Base-by-base conservation (phyloP, 2,888 invertebrate genomes). In the Arctia plantaginis region DNA sequence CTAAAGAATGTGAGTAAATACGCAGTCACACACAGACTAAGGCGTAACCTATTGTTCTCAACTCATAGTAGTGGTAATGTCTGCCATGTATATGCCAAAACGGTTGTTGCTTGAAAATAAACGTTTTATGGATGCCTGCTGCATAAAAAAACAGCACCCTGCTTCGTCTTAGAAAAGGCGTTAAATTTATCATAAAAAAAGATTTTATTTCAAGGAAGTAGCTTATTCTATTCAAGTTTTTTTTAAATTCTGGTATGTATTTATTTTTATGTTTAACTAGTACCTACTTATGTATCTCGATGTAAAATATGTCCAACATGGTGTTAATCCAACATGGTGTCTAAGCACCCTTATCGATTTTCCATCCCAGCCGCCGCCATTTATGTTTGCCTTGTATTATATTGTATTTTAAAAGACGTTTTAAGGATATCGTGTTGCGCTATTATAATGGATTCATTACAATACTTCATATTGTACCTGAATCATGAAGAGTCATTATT, bases 1-100 rank as follows among this genome's bases (percentile, higher is more conserved):
- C 66, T 68, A 75, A 23, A 72, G 44, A 6, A 41, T 67, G 65
- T 47, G 66, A 67, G 62, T 72, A 51, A 23, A 51, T 23, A 76
- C 66, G 72, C 76, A 72, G 66, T 69, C 81, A 76, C 73, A 76
- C 75, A 72, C 44, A 68, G 59, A 47, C 62, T 67, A 71, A n/a
- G 41, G 66, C 65, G 20, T 4, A 62, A 65, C 51, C 72, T 35
- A 73, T 75, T 71, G 73, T 73, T 73, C 59, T 65, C 69, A 55
- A 67, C 41, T 71, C 70, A 55, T 44, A 33, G n/a, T 72, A 23
- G 55, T 33, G 7, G 55, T 59, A 70, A 39, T 47, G 66, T 35
- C 27, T 74, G 35, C 51, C 44, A 66, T 44, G 30, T 18, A 30
- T 30, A 39, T 62, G 15, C 23, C 35, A 39, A 39, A 27, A 59